A percentile compares a stretch with the other conserved stretches of the same genome.
Evolutionary conservation across 2,797 vertebrate genomes (phyloP).

Genomic region (Austrolebias charrua): DNA sequence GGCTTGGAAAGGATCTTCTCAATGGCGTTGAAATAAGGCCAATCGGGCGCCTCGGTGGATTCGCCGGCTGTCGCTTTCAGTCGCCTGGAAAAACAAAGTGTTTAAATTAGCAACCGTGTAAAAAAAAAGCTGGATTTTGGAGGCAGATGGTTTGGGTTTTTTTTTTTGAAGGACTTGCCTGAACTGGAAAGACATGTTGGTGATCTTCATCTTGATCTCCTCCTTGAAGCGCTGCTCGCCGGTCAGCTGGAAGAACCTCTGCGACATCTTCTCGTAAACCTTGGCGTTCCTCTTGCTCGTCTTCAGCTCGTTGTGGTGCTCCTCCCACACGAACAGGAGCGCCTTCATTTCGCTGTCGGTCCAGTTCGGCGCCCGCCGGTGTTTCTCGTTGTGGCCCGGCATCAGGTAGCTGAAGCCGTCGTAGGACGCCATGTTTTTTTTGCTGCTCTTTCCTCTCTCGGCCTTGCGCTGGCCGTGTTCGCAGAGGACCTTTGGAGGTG

Average conservation of each 20-base stretch:
- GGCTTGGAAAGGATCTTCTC: slow-evolving; percentile 94
- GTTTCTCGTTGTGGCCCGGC: slow-evolving; percentile 90
- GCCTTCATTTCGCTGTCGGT: slow-evolving; percentile 98
- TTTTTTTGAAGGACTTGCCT: slow-evolving; percentile 82
- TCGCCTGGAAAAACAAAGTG: slow-evolving; percentile 79
- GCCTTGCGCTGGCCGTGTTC: slow-evolving; percentile 34
- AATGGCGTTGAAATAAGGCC: slow-evolving; percentile 95
- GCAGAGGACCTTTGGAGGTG: slow-evolving; percentile 51
- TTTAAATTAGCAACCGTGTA: slow-evolving; percentile 22
- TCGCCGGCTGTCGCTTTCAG: slow-evolving; percentile 88
- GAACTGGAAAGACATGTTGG: slow-evolving; percentile 99
- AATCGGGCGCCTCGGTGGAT: slow-evolving; percentile 85
- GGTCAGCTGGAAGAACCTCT: slow-evolving; percentile 95
- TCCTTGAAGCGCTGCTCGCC: slow-evolving; percentile 96
- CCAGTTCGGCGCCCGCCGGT: slow-evolving; percentile 98
- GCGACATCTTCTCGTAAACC: slow-evolving; percentile 99
- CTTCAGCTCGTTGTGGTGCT: slow-evolving; percentile 94
- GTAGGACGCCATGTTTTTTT: slow-evolving; percentile 85
- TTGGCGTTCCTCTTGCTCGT: slow-evolving; percentile 98
- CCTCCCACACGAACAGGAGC: slow-evolving; percentile 96
- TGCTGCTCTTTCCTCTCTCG: slow-evolving; percentile 73
- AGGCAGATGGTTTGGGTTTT: neutral
- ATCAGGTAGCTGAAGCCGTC: slow-evolving; percentile 89
- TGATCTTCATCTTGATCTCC: slow-evolving; percentile 99
- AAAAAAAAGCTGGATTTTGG: slow-evolving; percentile 29